Conservation (phyloP, 2,113 vertebrate genomes). For the Sigmodon hispidus region DNA sequence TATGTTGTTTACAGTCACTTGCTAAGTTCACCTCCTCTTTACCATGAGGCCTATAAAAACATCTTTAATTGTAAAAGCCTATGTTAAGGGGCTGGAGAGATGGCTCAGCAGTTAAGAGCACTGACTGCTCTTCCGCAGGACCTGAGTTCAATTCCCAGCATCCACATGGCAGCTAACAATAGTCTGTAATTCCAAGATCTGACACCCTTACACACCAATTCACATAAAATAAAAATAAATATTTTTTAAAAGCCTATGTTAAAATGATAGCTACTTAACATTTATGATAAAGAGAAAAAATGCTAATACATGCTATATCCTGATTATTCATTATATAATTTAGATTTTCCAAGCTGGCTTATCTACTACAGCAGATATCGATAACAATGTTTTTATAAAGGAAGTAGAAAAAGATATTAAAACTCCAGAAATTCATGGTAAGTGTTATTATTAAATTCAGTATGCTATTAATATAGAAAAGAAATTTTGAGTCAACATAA, state of each 20-base stretch:
- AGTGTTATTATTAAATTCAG: slow-evolving; percentile 62
- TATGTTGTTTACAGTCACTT: background rate
- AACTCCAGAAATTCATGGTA: slow-evolving; percentile 47
- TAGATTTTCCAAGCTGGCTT: slow-evolving; percentile 68
- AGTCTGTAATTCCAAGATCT: no score
- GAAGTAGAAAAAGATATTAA: slow-evolving; percentile 42
- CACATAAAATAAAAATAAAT: no score
- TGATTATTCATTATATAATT: slow-evolving; percentile 51
- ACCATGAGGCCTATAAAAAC: background rate
- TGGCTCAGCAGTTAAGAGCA: no score
- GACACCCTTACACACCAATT: no score
- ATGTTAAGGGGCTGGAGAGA: no score
- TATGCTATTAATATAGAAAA: background rate
- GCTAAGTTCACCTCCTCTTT: background rate
- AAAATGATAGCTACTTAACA: background rate
- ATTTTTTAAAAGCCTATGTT: background rate
- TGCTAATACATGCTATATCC: background rate
- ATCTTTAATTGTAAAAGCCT: background rate
- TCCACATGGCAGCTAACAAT: no score
- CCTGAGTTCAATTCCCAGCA: no score
- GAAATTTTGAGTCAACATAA: background rate
- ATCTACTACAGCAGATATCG: background rate
- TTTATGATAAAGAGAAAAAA: background rate
- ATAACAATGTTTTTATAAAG: background rate
- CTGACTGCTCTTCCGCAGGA: no score